phyloP scores from a whole-genome alignment of 2,888 invertebrate genomes.

The Heliconius ethilla region DNA sequence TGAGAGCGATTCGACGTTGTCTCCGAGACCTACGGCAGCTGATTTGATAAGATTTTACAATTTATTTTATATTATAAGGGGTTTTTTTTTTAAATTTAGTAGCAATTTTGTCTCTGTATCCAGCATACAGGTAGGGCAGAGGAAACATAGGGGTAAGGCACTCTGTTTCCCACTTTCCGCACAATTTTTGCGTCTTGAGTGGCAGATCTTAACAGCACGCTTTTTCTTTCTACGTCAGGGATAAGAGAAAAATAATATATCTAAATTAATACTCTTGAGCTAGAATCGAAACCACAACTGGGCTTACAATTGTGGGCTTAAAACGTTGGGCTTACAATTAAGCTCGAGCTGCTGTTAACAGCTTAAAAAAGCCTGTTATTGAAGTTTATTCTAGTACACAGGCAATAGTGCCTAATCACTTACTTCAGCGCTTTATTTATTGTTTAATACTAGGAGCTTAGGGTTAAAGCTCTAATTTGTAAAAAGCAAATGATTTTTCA shows the following conservation, averaged over 20 bases:
- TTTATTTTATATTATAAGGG: constrained; percentile 1
- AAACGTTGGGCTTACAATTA: too few species aligned
- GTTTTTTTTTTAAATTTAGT: neutral
- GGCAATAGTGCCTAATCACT: neutral
- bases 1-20: constrained; percentile 26
- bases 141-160: neutral
- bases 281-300: too few species aligned
- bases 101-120: neutral
- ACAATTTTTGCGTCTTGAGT: neutral
- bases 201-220: neutral
- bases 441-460: too few species aligned
- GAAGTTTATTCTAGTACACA: neutral
- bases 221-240: too few species aligned
- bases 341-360: too few species aligned
- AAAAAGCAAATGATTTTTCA: too few species aligned
- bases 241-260: too few species aligned
- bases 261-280: too few species aligned
- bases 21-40: constrained; percentile 23
- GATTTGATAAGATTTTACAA: constrained; percentile 20
- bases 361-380: too few species aligned
- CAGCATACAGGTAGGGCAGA: neutral
- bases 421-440: neutral
- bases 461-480: too few species aligned
- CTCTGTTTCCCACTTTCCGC: neutral
- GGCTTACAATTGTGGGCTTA: too few species aligned